Conservation (phyloP, 1,140 invertebrate species). For the Formica selysi region DNA sequence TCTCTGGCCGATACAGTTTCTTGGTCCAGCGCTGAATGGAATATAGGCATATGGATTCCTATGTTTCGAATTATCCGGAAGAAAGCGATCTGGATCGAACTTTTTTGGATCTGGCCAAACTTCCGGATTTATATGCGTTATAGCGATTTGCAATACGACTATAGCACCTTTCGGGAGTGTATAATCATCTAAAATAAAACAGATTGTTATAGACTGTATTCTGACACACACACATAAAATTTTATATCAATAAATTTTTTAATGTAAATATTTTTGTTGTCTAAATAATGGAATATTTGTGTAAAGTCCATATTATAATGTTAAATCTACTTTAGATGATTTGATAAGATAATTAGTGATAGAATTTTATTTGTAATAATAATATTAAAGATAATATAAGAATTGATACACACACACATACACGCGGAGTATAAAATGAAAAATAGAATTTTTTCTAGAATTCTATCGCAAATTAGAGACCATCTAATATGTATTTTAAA, state of each 20-base stretch:
- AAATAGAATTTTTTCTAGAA: too few relatives aligned
- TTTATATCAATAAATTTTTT: neutral
- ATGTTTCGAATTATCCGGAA: constrained; percentile 85
- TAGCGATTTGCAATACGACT: constrained; percentile 85
- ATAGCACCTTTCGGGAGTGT: constrained; percentile 83
- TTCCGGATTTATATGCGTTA: constrained; percentile 86
- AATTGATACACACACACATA: too few relatives aligned
- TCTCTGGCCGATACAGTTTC: constrained; percentile 74
- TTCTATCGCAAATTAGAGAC: too few relatives aligned
- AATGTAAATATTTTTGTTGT: neutral
- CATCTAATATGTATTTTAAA: too few relatives aligned
- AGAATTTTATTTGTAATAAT: too few relatives aligned
- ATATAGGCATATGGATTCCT: constrained; percentile 85
- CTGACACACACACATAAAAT: neutral
- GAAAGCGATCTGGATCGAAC: constrained; percentile 88
- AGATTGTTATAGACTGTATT: neutral
- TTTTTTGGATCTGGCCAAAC: constrained; percentile 90
- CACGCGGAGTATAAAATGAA: too few relatives aligned
- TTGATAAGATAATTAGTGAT: too few relatives aligned
- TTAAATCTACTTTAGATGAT: neutral
- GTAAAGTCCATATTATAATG: neutral
- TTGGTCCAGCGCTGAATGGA: constrained; percentile 80
- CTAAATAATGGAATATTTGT: neutral
- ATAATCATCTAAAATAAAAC: constrained; percentile 67
- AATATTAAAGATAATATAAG: too few relatives aligned